Conservation (phyloP, 2,113 vertebrate genomes). For the Ammodytes marinus region DNA sequence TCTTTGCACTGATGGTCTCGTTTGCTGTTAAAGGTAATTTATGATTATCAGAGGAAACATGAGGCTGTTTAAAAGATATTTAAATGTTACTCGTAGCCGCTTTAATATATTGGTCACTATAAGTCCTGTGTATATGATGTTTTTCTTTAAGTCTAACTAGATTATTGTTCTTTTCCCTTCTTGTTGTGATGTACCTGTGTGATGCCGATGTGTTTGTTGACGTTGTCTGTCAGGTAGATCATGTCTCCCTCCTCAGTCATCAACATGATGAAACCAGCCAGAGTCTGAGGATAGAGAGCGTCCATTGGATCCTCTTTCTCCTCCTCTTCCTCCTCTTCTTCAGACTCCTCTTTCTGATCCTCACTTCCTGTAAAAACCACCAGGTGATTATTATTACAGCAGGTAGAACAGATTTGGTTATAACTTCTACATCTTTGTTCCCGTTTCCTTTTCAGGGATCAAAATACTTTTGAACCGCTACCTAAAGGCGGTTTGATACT, state of each 20-base stretch:
- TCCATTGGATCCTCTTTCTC: constrained; percentile 83
- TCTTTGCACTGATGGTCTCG: too few relatives aligned
- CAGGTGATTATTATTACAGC: background rate
- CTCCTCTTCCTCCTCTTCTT: constrained; percentile 15
- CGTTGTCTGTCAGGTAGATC: constrained; percentile 91
- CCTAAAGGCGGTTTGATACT: background rate
- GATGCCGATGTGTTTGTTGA: constrained; percentile 91
- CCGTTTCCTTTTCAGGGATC: background rate
- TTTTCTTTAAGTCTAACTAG: background rate
- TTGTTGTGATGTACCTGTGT: constrained; percentile 84
- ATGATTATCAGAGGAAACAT: too few relatives aligned
- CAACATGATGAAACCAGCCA: constrained; percentile 92
- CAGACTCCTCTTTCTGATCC: constrained; percentile 12
- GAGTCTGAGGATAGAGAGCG: constrained; percentile 86
- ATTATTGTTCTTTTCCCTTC: background rate
- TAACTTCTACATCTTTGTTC: background rate
- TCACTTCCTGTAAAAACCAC: constrained; percentile 4
- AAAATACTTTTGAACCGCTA: background rate
- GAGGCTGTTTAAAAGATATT: too few relatives aligned
- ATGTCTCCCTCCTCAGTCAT: constrained; percentile 90
- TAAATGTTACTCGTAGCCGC: too few relatives aligned
- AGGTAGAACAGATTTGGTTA: background rate
- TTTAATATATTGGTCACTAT: background rate
- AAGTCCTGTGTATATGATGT: background rate
- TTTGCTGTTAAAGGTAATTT: too few relatives aligned